phyloP scores from a whole-genome alignment of 2,113 vertebrate species.

The Stictonetta naevosa region DNA sequence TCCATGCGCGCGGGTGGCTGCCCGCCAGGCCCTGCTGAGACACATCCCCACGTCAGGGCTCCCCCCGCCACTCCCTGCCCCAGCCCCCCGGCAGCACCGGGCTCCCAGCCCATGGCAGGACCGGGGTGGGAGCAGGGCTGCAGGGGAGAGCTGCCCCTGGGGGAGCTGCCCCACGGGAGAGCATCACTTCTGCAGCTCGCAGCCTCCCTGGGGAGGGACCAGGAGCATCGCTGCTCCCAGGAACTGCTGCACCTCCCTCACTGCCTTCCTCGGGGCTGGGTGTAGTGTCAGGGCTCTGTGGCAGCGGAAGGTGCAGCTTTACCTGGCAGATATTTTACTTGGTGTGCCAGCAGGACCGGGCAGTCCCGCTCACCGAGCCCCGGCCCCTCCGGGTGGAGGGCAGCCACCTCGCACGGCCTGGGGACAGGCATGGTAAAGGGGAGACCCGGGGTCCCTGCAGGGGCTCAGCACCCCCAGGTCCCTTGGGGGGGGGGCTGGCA shows the following conservation, averaged over 20 bases:
- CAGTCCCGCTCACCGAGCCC: background rate
- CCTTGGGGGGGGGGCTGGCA: rapidly evolving
- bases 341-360: background rate
- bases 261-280: conserved; percentile 11
- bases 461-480: background rate
- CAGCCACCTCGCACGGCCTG: background rate
- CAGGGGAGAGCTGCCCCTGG: background rate
- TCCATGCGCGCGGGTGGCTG: conserved; percentile 45
- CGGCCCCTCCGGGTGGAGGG: background rate
- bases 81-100: conserved; percentile 61
- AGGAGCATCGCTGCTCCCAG: background rate
- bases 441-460: background rate
- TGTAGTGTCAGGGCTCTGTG: background rate
- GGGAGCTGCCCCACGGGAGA: background rate
- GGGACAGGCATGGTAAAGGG: background rate
- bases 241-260: background rate
- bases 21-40: conserved; percentile 40
- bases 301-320: background rate
- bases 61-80: conserved; percentile 20
- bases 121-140: background rate
- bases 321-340: background rate
- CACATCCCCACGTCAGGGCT: conserved; percentile 37
- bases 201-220: background rate
- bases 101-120: conserved; percentile 68
- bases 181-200: rapidly evolving